Conservation (phyloP, 2,113 vertebrate species). For the Zosterops japonicus region DNA sequence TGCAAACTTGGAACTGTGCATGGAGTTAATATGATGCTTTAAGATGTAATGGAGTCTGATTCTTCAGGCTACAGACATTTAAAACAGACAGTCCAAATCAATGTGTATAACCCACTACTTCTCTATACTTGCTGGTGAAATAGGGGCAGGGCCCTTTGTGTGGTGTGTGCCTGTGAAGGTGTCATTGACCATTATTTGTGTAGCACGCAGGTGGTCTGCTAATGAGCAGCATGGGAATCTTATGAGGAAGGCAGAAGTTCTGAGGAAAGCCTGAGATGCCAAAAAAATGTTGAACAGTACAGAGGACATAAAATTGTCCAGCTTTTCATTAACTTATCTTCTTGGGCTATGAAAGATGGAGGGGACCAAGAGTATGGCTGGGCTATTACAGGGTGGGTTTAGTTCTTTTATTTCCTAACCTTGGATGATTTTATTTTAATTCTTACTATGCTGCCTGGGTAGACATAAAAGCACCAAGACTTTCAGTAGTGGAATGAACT, state of each 20-base stretch:
- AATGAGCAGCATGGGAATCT: neutral
- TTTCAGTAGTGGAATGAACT: neutral
- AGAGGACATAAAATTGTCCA: neutral
- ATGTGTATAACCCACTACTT: neutral
- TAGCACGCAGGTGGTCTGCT: neutral
- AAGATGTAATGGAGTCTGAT: neutral
- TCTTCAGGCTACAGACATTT: neutral
- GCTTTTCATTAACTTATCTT: neutral
- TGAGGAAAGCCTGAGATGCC: neutral
- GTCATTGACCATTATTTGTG: neutral
- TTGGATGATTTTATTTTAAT: neutral
- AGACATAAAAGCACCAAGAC: neutral
- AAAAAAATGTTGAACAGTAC: neutral
- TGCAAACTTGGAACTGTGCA: neutral
- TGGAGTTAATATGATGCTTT: neutral
- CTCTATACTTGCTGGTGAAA: neutral
- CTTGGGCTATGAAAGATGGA: neutral
- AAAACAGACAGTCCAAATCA: neutral
- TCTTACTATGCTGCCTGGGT: neutral
- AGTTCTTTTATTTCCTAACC: neutral
- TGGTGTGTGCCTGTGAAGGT: neutral
- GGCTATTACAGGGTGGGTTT: neutral
- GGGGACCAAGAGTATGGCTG: neutral
- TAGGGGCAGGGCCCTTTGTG: neutral
- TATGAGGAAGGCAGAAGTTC: neutral